Conservation (phyloP, 1,140 invertebrate species). For the Neodiprion pinetum region DNA sequence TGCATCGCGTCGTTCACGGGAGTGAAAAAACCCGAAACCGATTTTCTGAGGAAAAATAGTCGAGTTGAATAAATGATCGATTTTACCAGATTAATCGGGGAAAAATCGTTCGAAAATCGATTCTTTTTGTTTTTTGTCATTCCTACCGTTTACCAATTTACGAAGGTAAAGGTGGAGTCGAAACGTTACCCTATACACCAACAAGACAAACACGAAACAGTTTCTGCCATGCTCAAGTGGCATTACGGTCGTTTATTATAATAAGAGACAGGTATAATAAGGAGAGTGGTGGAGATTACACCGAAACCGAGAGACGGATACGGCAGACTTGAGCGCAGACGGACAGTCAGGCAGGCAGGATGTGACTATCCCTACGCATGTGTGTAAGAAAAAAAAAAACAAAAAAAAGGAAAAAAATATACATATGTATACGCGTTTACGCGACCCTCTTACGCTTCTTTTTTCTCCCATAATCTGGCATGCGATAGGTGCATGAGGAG, state of each 20-base stretch:
- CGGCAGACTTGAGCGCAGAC: background rate
- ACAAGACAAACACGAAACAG: too few relatives aligned
- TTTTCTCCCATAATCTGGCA: slow-evolving; percentile 45
- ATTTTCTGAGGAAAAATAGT: too few relatives aligned
- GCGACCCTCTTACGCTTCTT: slow-evolving; percentile 35
- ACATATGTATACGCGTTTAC: background rate
- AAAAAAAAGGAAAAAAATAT: too few relatives aligned
- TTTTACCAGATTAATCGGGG: too few relatives aligned
- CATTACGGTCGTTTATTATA: slow-evolving; percentile 2
- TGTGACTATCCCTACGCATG: background rate
- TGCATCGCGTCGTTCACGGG: too few relatives aligned
- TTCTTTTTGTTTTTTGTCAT: too few relatives aligned
- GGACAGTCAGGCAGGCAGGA: background rate
- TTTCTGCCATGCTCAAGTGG: background rate
- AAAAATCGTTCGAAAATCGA: too few relatives aligned
- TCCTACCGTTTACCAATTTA: too few relatives aligned
- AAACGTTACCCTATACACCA: background rate
- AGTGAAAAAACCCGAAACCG: too few relatives aligned
- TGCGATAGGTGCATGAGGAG: slow-evolving; percentile 3
- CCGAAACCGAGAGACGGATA: background rate
- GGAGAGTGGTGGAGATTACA: background rate
- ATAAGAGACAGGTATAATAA: background rate
- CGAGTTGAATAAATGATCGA: too few relatives aligned
- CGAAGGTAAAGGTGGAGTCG: background rate
- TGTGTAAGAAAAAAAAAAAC: background rate